These are phyloP conservation scores for Enteromius paludinosus DNA, from an alignment of 2,797 vertebrate genomes.

Conservation along the genomic window DNA sequence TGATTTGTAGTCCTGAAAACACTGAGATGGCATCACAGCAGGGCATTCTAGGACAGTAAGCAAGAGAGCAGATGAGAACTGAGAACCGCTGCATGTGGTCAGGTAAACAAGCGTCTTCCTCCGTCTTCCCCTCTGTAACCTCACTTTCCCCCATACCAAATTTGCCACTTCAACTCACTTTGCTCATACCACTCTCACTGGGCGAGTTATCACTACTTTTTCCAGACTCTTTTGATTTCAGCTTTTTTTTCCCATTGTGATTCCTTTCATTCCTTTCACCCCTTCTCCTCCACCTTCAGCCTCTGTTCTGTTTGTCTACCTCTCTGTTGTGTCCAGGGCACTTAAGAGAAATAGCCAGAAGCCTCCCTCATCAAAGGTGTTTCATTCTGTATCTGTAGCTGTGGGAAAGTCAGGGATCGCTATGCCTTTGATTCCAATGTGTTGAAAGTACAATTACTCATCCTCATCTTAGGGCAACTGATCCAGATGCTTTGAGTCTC, in stretches of 20 bases:
- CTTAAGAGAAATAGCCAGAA: conserved; percentile 20
- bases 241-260: conserved; percentile 14
- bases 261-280: not conserved
- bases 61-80: conserved; percentile 16
- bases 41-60: conserved; percentile 20
- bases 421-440: conserved; percentile 13
- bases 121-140: not conserved
- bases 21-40: conserved; percentile 7
- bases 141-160: conserved; percentile 13
- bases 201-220: conserved; percentile 13
- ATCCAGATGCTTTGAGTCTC: not conserved
- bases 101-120: not conserved
- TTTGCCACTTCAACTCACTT: conserved; percentile 25
- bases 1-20: conserved; percentile 24
- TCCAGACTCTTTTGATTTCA: conserved; percentile 8
- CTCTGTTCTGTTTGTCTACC: conserved; percentile 8
- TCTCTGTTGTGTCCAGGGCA: not conserved
- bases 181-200: not conserved
- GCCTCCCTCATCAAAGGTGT: conserved; percentile 38
- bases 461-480: conserved; percentile 1
- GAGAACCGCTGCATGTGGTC: conserved; percentile 16
- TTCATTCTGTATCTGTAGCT: conserved; percentile 36
- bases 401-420: conserved; percentile 11
- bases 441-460: conserved; percentile 35
- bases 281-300: not conserved